phyloP scores from a whole-genome alignment of 1,140 invertebrate species.

The Drosophila kepulauana region DNA sequence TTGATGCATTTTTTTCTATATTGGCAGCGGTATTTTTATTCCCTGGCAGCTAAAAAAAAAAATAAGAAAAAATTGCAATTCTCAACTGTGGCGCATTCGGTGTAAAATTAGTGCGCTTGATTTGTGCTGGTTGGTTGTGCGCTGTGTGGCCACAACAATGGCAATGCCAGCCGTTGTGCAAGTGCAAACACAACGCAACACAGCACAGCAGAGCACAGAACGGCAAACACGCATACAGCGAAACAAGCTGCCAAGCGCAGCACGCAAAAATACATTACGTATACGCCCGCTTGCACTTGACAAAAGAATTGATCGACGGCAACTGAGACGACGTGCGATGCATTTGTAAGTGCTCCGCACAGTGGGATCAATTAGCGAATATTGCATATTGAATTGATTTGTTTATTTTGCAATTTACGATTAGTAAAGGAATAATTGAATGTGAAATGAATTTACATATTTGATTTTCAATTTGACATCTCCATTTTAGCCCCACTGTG shows the following conservation, averaged over 20 bases:
- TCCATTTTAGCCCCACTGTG: conserved; percentile 36
- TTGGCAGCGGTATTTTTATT: conserved; percentile 33
- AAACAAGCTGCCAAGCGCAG: conserved; percentile 37
- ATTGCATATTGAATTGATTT: neutral
- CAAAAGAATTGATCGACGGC: conserved; percentile 64
- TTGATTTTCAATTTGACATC: neutral
- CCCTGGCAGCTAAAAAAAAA: conserved; percentile 10
- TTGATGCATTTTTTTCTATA: neutral
- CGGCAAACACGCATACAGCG: conserved; percentile 3
- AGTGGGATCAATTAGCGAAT: conserved; percentile 19
- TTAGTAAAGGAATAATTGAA: too few species aligned
- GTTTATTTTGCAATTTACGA: neutral
- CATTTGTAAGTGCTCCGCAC: conserved; percentile 54
- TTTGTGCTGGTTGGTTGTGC: conserved; percentile 40
- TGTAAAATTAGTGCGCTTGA: conserved; percentile 64
- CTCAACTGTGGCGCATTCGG: conserved; percentile 52
- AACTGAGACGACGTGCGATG: conserved; percentile 45
- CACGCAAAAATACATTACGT: conserved; percentile 49
- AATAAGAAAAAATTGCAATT: conserved; percentile 33
- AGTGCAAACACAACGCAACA: conserved; percentile 39
- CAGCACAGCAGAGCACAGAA: conserved; percentile 3
- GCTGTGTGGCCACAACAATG: conserved; percentile 55
- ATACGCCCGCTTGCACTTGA: conserved; percentile 73
- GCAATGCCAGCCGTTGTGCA: conserved; percentile 55
- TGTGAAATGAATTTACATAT: too few species aligned